phyloP scores from a whole-genome alignment of 2,797 vertebrate genomes.

The Galagoides demidoff region DNA sequence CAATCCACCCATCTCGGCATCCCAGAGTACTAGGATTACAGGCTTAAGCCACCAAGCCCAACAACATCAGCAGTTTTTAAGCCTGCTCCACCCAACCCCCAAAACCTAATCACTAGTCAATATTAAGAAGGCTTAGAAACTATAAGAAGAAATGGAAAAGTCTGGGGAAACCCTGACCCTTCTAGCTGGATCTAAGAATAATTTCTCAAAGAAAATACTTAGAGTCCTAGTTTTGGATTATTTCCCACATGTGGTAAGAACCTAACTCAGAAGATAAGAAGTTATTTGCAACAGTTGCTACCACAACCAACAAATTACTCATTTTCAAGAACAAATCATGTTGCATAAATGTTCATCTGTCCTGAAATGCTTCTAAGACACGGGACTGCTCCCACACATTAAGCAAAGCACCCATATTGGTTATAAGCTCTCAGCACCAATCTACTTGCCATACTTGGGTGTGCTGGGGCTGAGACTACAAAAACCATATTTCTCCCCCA shows the following conservation, averaged over 20 bases:
- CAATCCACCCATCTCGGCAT: no score
- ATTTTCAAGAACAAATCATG: conserved; percentile 21
- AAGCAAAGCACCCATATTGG: background rate
- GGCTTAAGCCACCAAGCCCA: background rate
- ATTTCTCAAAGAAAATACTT: conserved; percentile 26
- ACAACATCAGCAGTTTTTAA: background rate
- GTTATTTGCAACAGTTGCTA: background rate
- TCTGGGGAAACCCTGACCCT: background rate
- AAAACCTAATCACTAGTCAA: conserved; percentile 12
- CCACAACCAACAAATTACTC: background rate
- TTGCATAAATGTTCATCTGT: background rate
- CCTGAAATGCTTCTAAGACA: background rate
- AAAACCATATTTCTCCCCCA: background rate
- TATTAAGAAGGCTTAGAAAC: conserved; percentile 37
- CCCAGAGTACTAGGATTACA: background rate
- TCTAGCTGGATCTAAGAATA: background rate
- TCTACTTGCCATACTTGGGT: no score
- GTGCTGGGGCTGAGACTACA: background rate
- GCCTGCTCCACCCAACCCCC: background rate
- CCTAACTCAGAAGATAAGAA: conserved; percentile 3
- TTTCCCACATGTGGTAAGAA: background rate
- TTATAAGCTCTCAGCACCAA: background rate
- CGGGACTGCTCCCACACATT: background rate
- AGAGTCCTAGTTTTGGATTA: background rate
- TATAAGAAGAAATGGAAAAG: background rate